Percentiles rank a stretch among this genome's conserved stretches.
phyloP scores from a whole-genome alignment of 2,797 vertebrate genomes.

The Malurus leucopterus region DNA sequence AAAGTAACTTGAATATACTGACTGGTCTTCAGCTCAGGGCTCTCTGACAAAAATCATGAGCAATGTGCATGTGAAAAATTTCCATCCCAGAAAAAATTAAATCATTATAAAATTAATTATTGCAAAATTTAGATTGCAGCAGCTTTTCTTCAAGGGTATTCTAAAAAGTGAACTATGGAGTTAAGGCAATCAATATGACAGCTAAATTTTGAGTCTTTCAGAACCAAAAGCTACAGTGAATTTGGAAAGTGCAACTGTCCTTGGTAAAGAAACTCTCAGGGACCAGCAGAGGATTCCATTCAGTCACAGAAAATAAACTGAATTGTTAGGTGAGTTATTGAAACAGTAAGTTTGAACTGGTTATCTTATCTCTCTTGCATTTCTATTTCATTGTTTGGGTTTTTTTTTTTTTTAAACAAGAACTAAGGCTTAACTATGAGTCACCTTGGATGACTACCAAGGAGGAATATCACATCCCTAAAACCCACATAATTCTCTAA shows the following conservation, averaged over 20 bases:
- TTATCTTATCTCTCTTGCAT: background rate
- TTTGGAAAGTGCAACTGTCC: background rate
- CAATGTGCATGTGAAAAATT: background rate
- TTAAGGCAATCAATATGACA: background rate
- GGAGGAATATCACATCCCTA: background rate
- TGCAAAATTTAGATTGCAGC: background rate
- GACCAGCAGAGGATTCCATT: background rate
- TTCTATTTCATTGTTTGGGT: background rate
- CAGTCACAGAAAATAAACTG: background rate
- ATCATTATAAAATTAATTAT: background rate
- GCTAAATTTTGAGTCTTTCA: background rate
- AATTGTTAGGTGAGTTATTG: background rate
- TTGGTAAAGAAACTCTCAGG: background rate
- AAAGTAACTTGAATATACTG: background rate
- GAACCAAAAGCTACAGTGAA: background rate
- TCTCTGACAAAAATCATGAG: background rate
- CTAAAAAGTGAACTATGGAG: background rate
- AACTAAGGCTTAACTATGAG: background rate
- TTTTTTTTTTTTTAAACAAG: background rate
- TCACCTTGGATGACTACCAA: conserved; percentile 13
- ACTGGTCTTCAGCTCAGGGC: background rate
- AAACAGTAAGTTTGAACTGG: background rate
- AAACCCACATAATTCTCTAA: background rate
- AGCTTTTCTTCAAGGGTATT: background rate
- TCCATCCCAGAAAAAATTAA: background rate